Evolutionary conservation across 2,797 vertebrate species (phyloP).

Genomic region (Mormyrops attenuatus): DNA sequence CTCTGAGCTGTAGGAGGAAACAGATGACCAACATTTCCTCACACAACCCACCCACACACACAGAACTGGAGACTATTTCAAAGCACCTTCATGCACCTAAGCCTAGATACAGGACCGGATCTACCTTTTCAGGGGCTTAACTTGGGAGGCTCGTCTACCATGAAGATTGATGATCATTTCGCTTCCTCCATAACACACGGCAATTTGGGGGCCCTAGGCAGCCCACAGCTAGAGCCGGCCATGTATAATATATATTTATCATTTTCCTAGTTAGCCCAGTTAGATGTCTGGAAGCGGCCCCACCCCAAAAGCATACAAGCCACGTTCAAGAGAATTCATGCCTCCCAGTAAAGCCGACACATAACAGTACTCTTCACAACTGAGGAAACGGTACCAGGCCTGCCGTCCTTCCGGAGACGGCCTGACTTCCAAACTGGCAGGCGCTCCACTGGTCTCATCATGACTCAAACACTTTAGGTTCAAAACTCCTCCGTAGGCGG

Average conservation of each 20-base stretch:
- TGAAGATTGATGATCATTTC: background rate
- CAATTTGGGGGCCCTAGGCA: background rate
- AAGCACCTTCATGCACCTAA: background rate
- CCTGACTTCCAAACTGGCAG: background rate
- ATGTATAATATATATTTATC: background rate
- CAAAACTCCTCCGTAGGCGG: background rate
- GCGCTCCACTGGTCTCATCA: background rate
- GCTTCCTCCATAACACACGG: background rate
- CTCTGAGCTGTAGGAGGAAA: background rate
- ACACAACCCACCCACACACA: background rate
- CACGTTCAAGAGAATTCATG: background rate
- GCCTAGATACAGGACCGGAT: background rate
- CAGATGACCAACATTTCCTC: background rate
- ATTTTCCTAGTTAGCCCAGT: background rate
- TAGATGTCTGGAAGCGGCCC: background rate
- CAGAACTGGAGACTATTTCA: background rate
- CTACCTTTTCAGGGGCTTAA: background rate
- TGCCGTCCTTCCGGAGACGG: background rate
- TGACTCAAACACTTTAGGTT: background rate
- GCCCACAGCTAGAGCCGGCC: background rate
- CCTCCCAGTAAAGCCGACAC: background rate
- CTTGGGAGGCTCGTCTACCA: background rate
- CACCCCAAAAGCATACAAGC: background rate
- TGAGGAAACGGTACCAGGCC: background rate
- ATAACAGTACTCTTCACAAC: background rate